phyloP scores from a whole-genome alignment of 2,888 invertebrate species.

The Cyaniris semiargus region DNA sequence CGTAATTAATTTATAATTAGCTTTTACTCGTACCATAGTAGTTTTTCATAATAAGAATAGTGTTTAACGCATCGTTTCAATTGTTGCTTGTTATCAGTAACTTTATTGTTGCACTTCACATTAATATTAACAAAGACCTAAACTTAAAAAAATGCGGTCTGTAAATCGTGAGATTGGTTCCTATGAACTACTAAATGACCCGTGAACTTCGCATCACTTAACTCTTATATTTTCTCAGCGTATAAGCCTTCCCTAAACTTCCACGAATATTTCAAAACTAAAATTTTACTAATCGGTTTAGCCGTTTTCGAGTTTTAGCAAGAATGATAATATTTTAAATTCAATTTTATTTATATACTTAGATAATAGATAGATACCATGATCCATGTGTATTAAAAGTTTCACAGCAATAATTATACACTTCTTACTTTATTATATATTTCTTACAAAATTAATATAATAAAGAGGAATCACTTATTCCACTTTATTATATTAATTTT shows the following conservation, averaged over 20 bases:
- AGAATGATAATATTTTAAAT: background rate
- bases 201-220: no score
- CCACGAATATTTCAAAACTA: background rate
- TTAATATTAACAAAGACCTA: background rate
- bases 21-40: background rate
- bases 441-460: no score
- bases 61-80: background rate
- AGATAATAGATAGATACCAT: no score
- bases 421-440: no score
- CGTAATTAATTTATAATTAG: constrained; percentile 15
- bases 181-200: no score
- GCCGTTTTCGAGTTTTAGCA: background rate
- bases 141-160: background rate
- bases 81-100: background rate
- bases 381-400: no score
- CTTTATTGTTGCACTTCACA: background rate
- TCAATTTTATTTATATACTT: background rate
- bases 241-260: no score
- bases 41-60: background rate
- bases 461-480: no score
- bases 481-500: no score
- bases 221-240: no score
- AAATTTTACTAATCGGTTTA: background rate
- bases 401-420: no score
- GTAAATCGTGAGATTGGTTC: no score